Evolutionary conservation across 2,113 vertebrate genomes (phyloP), one percentile per base, ranked within the genome.

Genomic region (Lagopus leucura): DNA sequence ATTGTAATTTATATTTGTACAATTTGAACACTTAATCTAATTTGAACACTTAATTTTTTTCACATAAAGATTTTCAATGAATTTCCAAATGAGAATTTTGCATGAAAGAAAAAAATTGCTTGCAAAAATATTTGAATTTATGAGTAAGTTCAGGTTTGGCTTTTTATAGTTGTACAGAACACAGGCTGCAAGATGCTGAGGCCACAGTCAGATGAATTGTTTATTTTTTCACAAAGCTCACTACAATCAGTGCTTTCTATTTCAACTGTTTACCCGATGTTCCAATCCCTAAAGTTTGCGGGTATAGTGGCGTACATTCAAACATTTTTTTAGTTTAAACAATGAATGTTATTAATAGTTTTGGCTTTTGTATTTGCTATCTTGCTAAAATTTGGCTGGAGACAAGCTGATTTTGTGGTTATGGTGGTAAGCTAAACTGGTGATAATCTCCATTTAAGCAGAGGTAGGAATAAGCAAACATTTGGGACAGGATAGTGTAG

Each of bases 141-240:
- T 55, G 30, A 48, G 15, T 13, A 70, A 74, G 50, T 40, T 74
- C 0, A 0, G 11, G 10, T 1, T 13, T 66, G 34, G 11, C 8
- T 86, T 83, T 88, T 82, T 47, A 2, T 1, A 0, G 54, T 82
- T 81, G 16, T 32, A 24, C 8, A 71, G 58, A 82, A 30, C 17
- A 63, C 13, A 25, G 25, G 36, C 36, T 34, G 28, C 11, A 70
- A 36, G 16, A 47, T 27, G 21, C 8, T 70, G 42, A 93, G 34
- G 20, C 40, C 42, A 66, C 38, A 65, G 40, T 21, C 43, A 82
- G 27, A 48, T 43, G 40, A 27, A 57, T 19, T 42, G 13, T 43
- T 75, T 71, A 72, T 69, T 63, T n/a, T 79, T 36, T 48, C 64
- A 22, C 38, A 66, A 78, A 75, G 20, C 30, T 6, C 19, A 5